Conservation (phyloP, 1,140 invertebrate species). For the Zaprionus capensis region DNA sequence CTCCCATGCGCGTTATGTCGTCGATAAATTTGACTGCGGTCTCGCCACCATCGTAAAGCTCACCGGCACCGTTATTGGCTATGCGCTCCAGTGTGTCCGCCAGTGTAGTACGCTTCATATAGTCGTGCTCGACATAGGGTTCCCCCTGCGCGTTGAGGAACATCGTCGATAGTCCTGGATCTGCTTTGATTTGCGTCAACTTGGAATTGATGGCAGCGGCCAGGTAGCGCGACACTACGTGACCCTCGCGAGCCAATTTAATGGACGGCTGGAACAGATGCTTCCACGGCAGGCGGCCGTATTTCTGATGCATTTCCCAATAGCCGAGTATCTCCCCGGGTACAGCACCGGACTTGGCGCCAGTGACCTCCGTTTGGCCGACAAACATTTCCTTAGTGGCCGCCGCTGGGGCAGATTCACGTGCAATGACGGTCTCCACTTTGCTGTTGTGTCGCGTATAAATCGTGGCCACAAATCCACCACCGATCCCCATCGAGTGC, state of each 20-base stretch:
- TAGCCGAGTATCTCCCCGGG: slow-evolving; percentile 96
- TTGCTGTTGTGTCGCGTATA: slow-evolving; percentile 88
- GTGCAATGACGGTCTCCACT: slow-evolving; percentile 89
- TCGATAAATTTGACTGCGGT: slow-evolving; percentile 88
- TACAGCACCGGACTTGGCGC: slow-evolving; percentile 91
- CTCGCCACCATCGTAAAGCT: slow-evolving; percentile 89
- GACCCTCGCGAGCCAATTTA: slow-evolving; percentile 89
- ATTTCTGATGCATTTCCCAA: slow-evolving; percentile 91
- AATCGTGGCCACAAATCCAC: slow-evolving; percentile 93
- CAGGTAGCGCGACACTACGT: slow-evolving; percentile 90
- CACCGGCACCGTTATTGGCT: slow-evolving; percentile 87
- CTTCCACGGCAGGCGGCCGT: slow-evolving; percentile 92
- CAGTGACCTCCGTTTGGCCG: slow-evolving; percentile 73
- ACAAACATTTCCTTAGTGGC: slow-evolving; percentile 90
- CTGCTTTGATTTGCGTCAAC: slow-evolving; percentile 86
- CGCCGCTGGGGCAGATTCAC: slow-evolving; percentile 91
- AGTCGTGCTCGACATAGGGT: slow-evolving; percentile 88
- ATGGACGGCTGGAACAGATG: slow-evolving; percentile 92
- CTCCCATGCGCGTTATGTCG: slow-evolving; percentile 89
- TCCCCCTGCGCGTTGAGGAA: slow-evolving; percentile 88
- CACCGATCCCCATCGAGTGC: slow-evolving; percentile 95
- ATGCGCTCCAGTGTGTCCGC: slow-evolving; percentile 91
- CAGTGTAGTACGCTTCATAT: slow-evolving; percentile 88
- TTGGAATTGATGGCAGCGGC: slow-evolving; percentile 86
- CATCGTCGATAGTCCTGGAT: slow-evolving; percentile 87